These are phyloP conservation scores for Mohoua ochrocephala DNA, from an alignment of 2,113 vertebrate species.

Conservation along the genomic window DNA sequence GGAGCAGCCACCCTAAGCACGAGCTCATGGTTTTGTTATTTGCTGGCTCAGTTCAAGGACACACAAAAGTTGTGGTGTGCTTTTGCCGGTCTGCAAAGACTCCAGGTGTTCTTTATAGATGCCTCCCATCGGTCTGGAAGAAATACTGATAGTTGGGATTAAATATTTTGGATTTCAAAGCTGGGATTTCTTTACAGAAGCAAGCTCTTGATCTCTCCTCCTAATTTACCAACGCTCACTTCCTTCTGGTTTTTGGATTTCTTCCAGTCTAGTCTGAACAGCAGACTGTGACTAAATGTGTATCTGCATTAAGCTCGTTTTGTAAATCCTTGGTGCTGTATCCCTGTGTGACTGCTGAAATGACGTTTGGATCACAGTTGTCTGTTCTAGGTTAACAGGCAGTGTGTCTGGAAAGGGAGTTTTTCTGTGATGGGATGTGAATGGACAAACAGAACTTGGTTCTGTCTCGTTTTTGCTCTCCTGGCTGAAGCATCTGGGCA, in stretches of 20 bases:
- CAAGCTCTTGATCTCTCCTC: background rate
- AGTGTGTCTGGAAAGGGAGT: background rate
- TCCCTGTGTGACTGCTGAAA: background rate
- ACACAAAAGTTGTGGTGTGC: background rate
- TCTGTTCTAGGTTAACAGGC: background rate
- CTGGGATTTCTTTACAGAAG: background rate
- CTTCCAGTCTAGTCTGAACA: background rate
- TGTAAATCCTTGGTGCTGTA: background rate
- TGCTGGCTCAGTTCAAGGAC: background rate
- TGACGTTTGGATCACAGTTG: background rate
- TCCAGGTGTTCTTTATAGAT: background rate
- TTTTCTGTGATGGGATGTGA: background rate
- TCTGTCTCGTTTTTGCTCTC: background rate
- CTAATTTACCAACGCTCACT: background rate
- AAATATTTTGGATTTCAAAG: background rate
- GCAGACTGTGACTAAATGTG: slow-evolving; percentile 8
- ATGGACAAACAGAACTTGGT: background rate
- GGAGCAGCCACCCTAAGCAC: background rate
- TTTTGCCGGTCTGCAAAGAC: background rate
- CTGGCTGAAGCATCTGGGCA: background rate
- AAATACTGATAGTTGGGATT: background rate
- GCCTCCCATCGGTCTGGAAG: background rate
- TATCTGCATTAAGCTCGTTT: background rate
- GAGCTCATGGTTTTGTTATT: background rate
- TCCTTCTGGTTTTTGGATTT: background rate